Evolutionary conservation across 2,888 invertebrate species (phyloP).

Genomic region (Xanthia icteritia): DNA sequence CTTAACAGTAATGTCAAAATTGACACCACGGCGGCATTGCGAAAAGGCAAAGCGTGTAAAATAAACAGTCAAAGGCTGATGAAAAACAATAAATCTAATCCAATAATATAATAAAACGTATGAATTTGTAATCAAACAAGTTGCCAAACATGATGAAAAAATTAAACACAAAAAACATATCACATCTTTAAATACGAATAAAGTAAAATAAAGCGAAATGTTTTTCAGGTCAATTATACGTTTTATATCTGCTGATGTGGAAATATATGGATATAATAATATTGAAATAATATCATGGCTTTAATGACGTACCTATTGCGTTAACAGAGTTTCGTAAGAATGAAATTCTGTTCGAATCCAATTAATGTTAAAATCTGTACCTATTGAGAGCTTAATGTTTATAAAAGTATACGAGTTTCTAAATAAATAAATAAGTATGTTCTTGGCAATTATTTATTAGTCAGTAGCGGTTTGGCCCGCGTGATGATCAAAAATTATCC

Average conservation of each 20-base stretch:
- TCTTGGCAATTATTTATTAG: background rate
- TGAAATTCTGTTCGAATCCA: background rate
- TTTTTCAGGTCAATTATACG: slow-evolving; percentile 4
- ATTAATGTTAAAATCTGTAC: background rate
- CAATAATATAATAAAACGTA: slow-evolving; percentile 7
- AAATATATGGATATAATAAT: background rate
- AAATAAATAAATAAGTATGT: background rate
- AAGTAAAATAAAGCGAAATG: background rate
- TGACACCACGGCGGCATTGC: background rate
- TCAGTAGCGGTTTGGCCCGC: background rate
- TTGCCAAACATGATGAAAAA: slow-evolving; percentile 24
- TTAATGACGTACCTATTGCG: background rate
- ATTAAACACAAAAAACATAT: slow-evolving; percentile 12
- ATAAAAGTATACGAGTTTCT: background rate
- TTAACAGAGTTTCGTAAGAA: background rate
- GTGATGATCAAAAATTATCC: too few species aligned
- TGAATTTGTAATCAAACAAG: slow-evolving; percentile 44
- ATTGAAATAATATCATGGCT: slow-evolving; percentile 24
- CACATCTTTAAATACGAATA: background rate
- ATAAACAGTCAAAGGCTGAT: background rate
- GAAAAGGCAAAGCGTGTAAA: background rate
- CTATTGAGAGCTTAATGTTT: background rate
- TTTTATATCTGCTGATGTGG: slow-evolving; percentile 12
- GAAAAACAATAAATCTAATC: slow-evolving; percentile 12
- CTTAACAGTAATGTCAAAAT: slow-evolving; percentile 23